These are phyloP conservation scores for Acronicta psi DNA, from an alignment of 2,888 invertebrate species.

Conservation along the genomic window DNA sequence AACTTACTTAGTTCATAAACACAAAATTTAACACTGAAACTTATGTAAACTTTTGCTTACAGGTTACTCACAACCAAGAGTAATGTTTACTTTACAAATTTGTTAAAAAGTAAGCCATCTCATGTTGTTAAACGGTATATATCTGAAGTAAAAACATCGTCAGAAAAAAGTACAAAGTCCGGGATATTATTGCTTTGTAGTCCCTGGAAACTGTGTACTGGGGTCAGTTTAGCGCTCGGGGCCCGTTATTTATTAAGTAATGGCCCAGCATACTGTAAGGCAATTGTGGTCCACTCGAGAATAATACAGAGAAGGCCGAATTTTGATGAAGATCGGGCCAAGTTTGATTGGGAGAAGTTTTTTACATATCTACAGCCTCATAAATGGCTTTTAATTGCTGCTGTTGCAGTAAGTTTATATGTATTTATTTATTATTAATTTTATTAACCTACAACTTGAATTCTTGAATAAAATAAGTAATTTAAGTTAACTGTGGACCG, in stretches of 20 bases:
- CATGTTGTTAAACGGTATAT: conserved; percentile 71
- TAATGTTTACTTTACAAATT: conserved; percentile 70
- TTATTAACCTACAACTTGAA: neutral
- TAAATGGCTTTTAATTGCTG: conserved; percentile 92
- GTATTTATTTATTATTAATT: neutral
- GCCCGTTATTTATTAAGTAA: conserved; percentile 76
- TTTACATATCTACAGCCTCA: conserved; percentile 93
- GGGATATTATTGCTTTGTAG: conserved; percentile 71
- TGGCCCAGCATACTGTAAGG: conserved; percentile 91
- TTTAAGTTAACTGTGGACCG: too few species aligned
- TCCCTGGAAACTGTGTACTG: conserved; percentile 84
- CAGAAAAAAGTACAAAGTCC: conserved; percentile 71
- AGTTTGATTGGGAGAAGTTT: conserved; percentile 94
- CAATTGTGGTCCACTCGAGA: conserved; percentile 81
- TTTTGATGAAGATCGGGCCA: conserved; percentile 84
- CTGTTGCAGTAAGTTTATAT: conserved; percentile 91
- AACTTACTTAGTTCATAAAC: conserved; percentile 32
- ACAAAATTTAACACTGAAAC: conserved; percentile 9
- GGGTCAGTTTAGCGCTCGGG: conserved; percentile 81
- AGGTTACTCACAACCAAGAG: conserved; percentile 74
- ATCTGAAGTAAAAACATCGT: conserved; percentile 67
- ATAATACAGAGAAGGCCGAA: conserved; percentile 88
- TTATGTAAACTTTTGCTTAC: conserved; percentile 58
- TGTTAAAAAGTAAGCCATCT: conserved; percentile 74
- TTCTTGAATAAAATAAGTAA: too few species aligned